These are phyloP conservation scores for Caloenas nicobarica DNA, from an alignment of 2,113 vertebrate genomes.

Conservation along the genomic window DNA sequence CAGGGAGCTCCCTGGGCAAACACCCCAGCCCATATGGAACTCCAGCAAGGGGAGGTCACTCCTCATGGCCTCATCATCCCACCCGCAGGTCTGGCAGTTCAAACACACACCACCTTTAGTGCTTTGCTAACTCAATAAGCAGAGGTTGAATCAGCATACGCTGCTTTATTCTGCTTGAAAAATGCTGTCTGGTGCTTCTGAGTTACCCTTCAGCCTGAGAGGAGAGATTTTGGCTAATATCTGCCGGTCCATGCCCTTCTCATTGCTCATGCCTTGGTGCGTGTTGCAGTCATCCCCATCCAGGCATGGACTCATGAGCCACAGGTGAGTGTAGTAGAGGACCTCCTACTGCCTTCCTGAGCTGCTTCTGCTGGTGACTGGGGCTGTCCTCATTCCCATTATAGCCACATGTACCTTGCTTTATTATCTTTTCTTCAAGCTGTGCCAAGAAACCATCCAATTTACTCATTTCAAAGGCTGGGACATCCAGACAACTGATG, in stretches of 20 bases:
- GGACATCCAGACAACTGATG: background rate
- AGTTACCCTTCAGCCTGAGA: background rate
- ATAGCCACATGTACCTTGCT: background rate
- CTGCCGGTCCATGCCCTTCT: background rate
- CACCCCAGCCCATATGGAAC: fast-evolving
- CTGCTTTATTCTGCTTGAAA: background rate
- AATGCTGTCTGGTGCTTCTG: background rate
- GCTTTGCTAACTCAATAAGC: background rate
- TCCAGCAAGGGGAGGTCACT: background rate
- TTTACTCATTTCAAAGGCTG: background rate
- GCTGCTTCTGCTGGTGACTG: background rate
- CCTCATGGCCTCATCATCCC: background rate
- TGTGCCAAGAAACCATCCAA: background rate
- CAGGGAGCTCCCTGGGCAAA: background rate
- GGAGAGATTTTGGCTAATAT: background rate
- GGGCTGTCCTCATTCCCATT: background rate
- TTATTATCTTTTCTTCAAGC: background rate
- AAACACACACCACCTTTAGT: background rate
- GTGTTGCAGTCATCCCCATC: background rate
- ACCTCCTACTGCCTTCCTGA: background rate
- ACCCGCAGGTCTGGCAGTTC: background rate
- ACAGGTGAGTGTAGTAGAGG: background rate
- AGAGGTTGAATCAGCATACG: background rate
- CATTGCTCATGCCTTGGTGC: background rate
- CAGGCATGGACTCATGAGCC: background rate